Base-by-base conservation (phyloP, 2,797 vertebrate species). In the Enteromius fasciolatus region DNA sequence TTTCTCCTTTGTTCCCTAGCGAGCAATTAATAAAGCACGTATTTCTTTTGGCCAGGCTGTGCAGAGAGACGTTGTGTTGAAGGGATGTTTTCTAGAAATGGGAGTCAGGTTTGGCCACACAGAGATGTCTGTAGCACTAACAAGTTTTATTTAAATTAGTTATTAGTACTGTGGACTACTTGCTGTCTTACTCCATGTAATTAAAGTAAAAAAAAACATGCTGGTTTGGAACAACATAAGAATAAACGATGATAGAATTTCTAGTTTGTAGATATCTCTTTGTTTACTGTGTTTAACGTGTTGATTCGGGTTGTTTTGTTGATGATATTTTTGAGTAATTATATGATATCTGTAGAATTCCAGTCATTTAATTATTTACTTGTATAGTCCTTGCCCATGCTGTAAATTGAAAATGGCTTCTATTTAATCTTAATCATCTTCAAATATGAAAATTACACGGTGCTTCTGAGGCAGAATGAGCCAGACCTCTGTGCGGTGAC, bases 371-470 rank as follows among this genome's bases (percentile, higher is more conserved):
- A 77, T 83, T 59, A 54, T 81, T 74, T 23, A 57, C 57, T 72
- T 73, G 11, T 79, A 75, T 67, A 69, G 54, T 69, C 64, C 28
- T 76, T 46, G 17, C 20, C 25, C 67, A 33, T 76, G 75, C 50
- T 63, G 31, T 68, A 86, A 82, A 89, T 85, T 79, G 78, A 80
- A 87, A 83, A 86, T 84, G 75, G 52, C 78, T 48, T 78, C 70
- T 74, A 73, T 88, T 90, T 84, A 83, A 90, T 87, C 78, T 82
- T 78, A 88, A 86, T 89, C 81, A 91, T 73, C 66, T 36, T 54
- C 80, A 84, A 84, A 88, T 80, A 83, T 83, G 52, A 87, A 86
- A 86, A 80, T 78, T 76, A 57, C 77, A 44, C 69, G 83, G 50
- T 68, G 78, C 77, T 85, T 82, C 85, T 67, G 75, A 81, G 82